Conservation (phyloP, 2,888 invertebrate genomes). For the Aradus depressus region DNA sequence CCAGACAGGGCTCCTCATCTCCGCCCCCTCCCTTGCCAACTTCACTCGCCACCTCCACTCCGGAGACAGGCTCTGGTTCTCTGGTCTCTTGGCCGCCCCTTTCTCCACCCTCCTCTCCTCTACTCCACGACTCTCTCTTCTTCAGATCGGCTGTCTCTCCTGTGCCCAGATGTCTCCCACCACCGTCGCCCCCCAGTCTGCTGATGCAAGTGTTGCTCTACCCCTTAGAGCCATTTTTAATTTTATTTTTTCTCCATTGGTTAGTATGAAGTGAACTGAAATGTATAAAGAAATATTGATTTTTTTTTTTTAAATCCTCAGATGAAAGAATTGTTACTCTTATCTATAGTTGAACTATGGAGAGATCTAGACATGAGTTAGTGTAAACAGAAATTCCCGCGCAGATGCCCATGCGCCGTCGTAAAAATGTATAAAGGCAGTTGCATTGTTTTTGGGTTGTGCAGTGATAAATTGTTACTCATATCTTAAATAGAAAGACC, state of each 20-base stretch:
- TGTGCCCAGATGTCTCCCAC: background rate
- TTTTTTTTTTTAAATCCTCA: too few species aligned
- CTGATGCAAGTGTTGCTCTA: background rate
- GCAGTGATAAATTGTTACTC: too few species aligned
- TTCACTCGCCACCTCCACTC: conserved; percentile 9
- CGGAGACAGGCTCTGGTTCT: conserved; percentile 23
- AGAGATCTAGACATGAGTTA: too few species aligned
- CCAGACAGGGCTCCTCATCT: conserved; percentile 9
- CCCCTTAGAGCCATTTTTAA: conserved; percentile 5
- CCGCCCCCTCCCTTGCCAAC: conserved; percentile 18
- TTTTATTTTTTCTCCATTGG: conserved; percentile 11
- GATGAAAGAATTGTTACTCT: too few species aligned
- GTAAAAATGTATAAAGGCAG: too few species aligned
- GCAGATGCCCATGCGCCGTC: too few species aligned
- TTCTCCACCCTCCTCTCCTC: too few species aligned
- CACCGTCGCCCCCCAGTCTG: background rate
- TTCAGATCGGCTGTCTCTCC: conserved; percentile 20
- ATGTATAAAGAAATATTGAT: too few species aligned
- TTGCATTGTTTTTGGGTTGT: too few species aligned
- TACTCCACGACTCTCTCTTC: conserved; percentile 6
- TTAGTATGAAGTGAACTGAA: conserved; percentile 1
- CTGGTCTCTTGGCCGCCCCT: conserved; percentile 10
- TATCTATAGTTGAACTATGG: too few species aligned
- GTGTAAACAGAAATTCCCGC: too few species aligned
- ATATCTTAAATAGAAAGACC: too few species aligned